Evolutionary conservation across 2,888 invertebrate genomes (phyloP).

Genomic region (Aleiodes alternator): DNA sequence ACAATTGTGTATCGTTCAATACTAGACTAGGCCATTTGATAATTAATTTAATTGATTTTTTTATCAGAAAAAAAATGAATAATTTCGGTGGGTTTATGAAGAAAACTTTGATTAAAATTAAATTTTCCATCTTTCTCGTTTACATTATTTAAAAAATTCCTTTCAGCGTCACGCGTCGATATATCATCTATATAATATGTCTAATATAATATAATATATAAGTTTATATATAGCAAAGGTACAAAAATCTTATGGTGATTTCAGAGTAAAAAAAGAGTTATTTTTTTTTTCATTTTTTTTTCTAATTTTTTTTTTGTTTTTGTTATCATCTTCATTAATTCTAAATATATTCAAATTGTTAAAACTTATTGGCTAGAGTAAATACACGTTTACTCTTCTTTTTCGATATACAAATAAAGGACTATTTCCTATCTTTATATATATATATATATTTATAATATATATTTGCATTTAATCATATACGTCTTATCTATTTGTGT

Average conservation of each 20-base stretch:
- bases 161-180: slow-evolving; percentile 44
- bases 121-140: neutral
- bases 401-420: slow-evolving; percentile 47
- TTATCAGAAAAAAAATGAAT: neutral
- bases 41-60: too few relatives aligned
- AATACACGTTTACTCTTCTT: slow-evolving; percentile 42
- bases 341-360: slow-evolving; percentile 32
- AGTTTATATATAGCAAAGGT: slow-evolving; percentile 62
- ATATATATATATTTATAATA: slow-evolving; percentile 25
- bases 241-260: slow-evolving; percentile 65
- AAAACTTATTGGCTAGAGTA: slow-evolving; percentile 28
- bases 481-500: slow-evolving; percentile 25
- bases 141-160: neutral
- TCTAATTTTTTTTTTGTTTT: too few relatives aligned
- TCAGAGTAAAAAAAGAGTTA: slow-evolving; percentile 59
- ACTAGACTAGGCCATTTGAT: slow-evolving; percentile 14
- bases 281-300: too few relatives aligned
- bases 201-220: slow-evolving; percentile 48
- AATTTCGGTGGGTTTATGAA: slow-evolving; percentile 45
- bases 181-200: slow-evolving; percentile 48
- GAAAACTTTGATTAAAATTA: slow-evolving; percentile 8
- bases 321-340: neutral
- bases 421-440: slow-evolving; percentile 43
- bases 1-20: neutral
- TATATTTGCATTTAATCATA: slow-evolving; percentile 42